A percentile compares a stretch with the other conserved stretches of the same genome.
phyloP scores from a whole-genome alignment of 2,797 vertebrate species.

The Peromyscus eremicus region DNA sequence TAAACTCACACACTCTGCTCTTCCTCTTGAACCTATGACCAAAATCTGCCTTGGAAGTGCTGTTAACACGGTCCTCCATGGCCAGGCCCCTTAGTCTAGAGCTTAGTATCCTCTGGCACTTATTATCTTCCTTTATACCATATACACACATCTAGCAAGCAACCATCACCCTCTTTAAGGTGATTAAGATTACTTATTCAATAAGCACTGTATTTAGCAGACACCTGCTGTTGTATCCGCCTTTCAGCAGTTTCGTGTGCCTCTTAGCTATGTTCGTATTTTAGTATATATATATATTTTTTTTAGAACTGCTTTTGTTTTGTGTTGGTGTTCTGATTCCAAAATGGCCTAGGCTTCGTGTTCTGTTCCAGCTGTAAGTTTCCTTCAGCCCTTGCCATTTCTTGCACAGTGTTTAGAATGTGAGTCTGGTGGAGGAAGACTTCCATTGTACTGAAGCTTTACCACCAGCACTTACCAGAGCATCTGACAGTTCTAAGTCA shows the following conservation, averaged over 20 bases:
- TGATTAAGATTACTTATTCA: not conserved
- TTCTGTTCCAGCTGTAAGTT: not conserved
- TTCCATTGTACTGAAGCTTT: not conserved
- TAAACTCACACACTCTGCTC: not conserved
- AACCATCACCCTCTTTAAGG: not conserved
- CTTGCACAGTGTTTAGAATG: not conserved
- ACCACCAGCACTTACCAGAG: not conserved
- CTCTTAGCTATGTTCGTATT: not conserved
- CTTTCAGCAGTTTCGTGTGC: not conserved
- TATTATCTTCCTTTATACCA: not conserved
- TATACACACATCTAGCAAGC: too few relatives aligned
- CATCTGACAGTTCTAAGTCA: not conserved
- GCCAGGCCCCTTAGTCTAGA: not conserved
- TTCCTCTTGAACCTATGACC: not conserved
- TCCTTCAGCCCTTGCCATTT: not conserved
- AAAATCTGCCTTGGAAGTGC: not conserved
- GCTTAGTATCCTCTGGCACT: not conserved
- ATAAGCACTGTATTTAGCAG: not conserved
- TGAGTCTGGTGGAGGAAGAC: not conserved
- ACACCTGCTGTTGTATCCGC: not conserved
- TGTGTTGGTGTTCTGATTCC: not conserved
- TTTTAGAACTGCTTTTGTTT: not conserved
- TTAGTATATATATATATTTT: not conserved
- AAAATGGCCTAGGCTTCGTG: not conserved
- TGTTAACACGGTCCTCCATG: fast-evolving